A percentile compares a stretch with the other conserved stretches of the same genome.
Conservation (phyloP, 2,113 vertebrate genomes). For the Gymnorhina tibicen region DNA sequence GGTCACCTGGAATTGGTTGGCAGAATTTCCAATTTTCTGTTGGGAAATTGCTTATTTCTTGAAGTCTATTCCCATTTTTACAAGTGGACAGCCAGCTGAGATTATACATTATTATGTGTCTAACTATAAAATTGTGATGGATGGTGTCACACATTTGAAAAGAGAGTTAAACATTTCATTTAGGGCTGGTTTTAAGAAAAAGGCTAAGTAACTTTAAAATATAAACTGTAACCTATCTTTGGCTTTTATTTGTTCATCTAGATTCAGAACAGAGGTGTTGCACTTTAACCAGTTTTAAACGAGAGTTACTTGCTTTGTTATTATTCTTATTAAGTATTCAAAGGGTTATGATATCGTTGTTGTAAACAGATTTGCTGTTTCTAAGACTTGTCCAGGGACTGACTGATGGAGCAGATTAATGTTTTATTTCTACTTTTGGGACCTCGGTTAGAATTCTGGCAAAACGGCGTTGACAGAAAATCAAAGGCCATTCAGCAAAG, state of each 20-base stretch:
- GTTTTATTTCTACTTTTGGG: constrained; percentile 35
- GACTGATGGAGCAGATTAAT: constrained; percentile 29
- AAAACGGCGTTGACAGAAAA: constrained; percentile 53
- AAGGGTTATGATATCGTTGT: constrained; percentile 26
- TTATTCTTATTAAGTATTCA: constrained; percentile 34
- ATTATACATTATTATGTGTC: constrained; percentile 87
- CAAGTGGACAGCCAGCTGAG: constrained; percentile 82
- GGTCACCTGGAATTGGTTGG: constrained; percentile 83
- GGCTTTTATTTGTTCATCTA: constrained; percentile 15
- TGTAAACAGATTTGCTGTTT: constrained; percentile 44
- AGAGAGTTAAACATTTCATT: constrained; percentile 82
- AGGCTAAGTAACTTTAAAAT: constrained; percentile 68
- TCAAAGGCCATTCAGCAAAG: constrained; percentile 56
- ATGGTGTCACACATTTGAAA: constrained; percentile 78
- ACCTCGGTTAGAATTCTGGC: constrained; percentile 28
- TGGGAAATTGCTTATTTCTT: constrained; percentile 88
- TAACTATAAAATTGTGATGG: constrained; percentile 84
- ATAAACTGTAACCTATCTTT: constrained; percentile 37
- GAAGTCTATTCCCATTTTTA: constrained; percentile 84
- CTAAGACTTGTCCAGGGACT: constrained; percentile 15
- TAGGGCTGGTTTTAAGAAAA: constrained; percentile 60
- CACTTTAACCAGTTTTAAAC: constrained; percentile 16
- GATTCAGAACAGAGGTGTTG: background rate
- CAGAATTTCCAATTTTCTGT: constrained; percentile 88
- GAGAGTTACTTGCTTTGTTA: constrained; percentile 30